Percentiles rank a stretch among this genome's conserved stretches.
phyloP scores from a whole-genome alignment of 2,797 vertebrate species.

The Rhinella marina region DNA sequence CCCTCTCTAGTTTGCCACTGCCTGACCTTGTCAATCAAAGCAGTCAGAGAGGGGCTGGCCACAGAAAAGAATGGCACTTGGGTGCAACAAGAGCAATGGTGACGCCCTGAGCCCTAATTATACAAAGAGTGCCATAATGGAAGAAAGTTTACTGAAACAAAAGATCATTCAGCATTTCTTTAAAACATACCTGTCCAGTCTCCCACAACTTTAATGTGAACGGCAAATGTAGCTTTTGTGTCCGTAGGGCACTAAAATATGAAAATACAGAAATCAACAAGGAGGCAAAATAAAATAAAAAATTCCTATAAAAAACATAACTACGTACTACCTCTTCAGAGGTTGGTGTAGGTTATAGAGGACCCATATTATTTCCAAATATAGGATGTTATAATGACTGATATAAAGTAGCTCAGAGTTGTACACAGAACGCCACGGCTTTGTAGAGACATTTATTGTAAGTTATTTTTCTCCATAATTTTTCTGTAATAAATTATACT shows the following conservation, averaged over 20 bases:
- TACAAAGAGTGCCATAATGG: neutral
- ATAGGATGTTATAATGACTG: neutral
- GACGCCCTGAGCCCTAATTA: too few species aligned
- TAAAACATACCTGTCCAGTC: constrained; percentile 94
- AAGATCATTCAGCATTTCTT: neutral
- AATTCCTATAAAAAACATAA: neutral
- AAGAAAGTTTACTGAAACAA: neutral
- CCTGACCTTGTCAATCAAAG: too few species aligned
- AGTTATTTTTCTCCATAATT: too few species aligned
- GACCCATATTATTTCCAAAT: too few species aligned
- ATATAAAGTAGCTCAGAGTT: neutral
- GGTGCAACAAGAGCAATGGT: too few species aligned
- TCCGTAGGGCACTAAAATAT: constrained; percentile 90
- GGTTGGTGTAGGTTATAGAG: neutral
- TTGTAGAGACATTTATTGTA: neutral
- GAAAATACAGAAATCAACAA: constrained; percentile 67
- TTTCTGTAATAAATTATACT: too few species aligned
- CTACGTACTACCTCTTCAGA: neutral
- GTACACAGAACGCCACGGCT: neutral
- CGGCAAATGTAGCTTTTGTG: constrained; percentile 90
- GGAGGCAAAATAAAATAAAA: neutral
- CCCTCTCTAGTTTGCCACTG: too few species aligned
- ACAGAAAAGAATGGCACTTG: too few species aligned
- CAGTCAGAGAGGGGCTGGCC: too few species aligned
- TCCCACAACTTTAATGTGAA: constrained; percentile 93